These are phyloP conservation scores for Platycercus adscitus DNA, from an alignment of 2,113 vertebrate genomes.

Conservation along the genomic window DNA sequence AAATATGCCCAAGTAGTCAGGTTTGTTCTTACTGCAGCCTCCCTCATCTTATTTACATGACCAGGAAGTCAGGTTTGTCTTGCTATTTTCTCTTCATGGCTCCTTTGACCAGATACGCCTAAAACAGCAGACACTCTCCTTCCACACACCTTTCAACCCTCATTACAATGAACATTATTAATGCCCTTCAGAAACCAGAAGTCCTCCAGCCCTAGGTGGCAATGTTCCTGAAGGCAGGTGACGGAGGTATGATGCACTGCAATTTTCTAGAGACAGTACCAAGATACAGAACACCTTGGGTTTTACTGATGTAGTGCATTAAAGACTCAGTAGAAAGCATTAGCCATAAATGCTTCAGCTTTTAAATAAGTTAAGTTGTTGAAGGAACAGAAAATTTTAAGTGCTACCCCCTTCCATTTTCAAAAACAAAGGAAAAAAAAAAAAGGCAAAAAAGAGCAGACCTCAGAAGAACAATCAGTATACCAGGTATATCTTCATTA, in stretches of 20 bases:
- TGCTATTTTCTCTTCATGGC: rapidly evolving
- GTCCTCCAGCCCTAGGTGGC: not conserved
- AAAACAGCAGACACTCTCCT: not conserved
- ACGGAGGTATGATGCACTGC: rapidly evolving
- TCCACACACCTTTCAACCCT: not conserved
- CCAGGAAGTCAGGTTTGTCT: not conserved
- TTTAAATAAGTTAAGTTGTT: not conserved
- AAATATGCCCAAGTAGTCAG: not conserved
- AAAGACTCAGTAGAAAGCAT: not conserved
- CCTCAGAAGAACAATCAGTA: not conserved
- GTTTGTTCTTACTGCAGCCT: not conserved
- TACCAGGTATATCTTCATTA: not conserved
- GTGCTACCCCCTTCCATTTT: not conserved
- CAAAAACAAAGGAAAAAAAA: not conserved
- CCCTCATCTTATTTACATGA: not conserved
- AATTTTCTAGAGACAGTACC: not conserved
- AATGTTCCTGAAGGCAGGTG: not conserved
- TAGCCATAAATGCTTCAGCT: not conserved
- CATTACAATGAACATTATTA: not conserved
- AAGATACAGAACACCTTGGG: not conserved
- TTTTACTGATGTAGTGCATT: not conserved
- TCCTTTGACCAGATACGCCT: not conserved
- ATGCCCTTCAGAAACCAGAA: not conserved
- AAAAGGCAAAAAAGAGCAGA: not conserved
- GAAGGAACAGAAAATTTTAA: not conserved